phyloP scores from a whole-genome alignment of 2,888 invertebrate genomes.

The Acrocyrtus sp. region DNA sequence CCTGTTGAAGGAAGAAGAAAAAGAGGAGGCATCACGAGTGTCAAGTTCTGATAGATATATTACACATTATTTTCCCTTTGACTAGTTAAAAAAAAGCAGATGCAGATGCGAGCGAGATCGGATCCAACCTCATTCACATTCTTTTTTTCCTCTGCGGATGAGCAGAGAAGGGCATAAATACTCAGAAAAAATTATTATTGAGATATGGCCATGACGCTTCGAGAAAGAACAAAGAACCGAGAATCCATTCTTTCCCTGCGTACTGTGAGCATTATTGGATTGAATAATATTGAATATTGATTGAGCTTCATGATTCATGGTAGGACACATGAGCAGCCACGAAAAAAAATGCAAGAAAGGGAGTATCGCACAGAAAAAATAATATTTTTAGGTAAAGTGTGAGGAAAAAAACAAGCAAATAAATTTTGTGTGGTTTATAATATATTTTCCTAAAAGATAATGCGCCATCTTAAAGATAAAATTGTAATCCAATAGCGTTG shows the following conservation, averaged over 20 bases:
- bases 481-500: too few relatives aligned
- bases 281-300: constrained; percentile 35
- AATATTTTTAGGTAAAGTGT: not conserved
- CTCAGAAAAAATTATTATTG: constrained; percentile 11
- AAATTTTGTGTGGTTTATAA: not conserved
- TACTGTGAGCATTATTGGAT: constrained; percentile 7
- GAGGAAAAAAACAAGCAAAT: not conserved
- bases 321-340: too few relatives aligned
- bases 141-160: too few relatives aligned
- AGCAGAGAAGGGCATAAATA: constrained; percentile 10
- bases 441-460: not conserved
- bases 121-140: too few relatives aligned
- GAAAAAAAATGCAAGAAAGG: too few relatives aligned
- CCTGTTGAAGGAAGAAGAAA: constrained; percentile 17
- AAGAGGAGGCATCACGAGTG: constrained; percentile 47
- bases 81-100: constrained; percentile 47
- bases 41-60: constrained; percentile 45
- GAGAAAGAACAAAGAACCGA: constrained; percentile 30
- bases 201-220: constrained; percentile 10
- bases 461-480: too few relatives aligned
- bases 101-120: constrained; percentile 32
- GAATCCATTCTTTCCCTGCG: not conserved
- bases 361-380: too few relatives aligned
- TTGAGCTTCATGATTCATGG: too few relatives aligned
- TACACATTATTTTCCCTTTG: constrained; percentile 48